phyloP scores from a whole-genome alignment of 2,113 vertebrate species.

The Mirza zaza region DNA sequence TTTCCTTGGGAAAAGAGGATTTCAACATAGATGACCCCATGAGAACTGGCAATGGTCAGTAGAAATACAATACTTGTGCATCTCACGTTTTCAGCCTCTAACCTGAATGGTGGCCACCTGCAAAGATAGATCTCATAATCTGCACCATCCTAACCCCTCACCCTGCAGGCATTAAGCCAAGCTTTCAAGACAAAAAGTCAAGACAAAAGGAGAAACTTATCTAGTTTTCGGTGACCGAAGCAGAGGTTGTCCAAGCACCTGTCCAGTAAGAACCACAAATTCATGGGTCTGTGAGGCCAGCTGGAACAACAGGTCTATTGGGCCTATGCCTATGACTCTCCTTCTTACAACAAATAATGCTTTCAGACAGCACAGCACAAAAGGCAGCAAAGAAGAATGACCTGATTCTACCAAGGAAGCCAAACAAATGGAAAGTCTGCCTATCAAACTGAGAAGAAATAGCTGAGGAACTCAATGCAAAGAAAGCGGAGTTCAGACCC shows the following conservation, averaged over 20 bases:
- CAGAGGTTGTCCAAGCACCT: neutral
- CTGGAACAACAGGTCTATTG: neutral
- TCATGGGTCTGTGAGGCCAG: neutral
- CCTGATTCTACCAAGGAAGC: neutral
- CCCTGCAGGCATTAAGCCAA: neutral
- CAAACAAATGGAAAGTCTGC: neutral
- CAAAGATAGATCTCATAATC: neutral
- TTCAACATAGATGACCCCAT: neutral
- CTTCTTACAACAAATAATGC: neutral
- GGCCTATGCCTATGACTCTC: neutral
- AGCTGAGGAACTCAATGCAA: neutral
- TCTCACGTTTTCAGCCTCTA: neutral
- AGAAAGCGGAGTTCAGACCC: neutral
- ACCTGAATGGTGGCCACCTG: neutral
- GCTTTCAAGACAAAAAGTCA: constrained; percentile 12
- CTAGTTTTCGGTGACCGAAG: neutral
- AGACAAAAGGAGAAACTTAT: neutral
- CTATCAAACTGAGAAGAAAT: neutral
- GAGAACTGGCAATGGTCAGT: neutral
- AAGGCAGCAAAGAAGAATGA: neutral
- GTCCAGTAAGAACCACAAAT: neutral
- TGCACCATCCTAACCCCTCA: fast-evolving
- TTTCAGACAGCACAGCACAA: neutral
- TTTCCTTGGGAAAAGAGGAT: neutral
- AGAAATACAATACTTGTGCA: neutral